These are phyloP conservation scores for Odocoileus virginianus DNA, from an alignment of 2,113 vertebrate genomes.

Conservation along the genomic window DNA sequence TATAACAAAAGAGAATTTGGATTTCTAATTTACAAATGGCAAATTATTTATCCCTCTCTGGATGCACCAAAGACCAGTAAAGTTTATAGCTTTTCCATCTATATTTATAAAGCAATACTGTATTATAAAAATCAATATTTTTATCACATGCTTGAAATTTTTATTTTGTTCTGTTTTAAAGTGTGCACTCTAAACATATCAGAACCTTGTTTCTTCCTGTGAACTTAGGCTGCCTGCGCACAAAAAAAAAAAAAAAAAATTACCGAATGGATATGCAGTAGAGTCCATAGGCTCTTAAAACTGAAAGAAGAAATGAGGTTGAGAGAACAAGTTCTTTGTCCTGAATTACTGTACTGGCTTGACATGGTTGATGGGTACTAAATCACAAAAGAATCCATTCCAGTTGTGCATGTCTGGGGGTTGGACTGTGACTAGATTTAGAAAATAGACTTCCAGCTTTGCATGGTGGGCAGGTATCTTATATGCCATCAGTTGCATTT, in stretches of 20 bases:
- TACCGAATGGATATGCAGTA: slow-evolving; percentile 65
- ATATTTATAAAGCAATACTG: slow-evolving; percentile 90
- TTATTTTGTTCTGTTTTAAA: slow-evolving; percentile 77
- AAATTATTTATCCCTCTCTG: slow-evolving; percentile 78
- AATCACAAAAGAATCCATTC: slow-evolving; percentile 65
- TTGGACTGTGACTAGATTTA: slow-evolving; percentile 28
- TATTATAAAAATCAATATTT: slow-evolving; percentile 86
- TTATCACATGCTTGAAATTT: slow-evolving; percentile 84
- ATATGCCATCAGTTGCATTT: not conserved
- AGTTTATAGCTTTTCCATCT: slow-evolving; percentile 86
- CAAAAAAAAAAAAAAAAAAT: slow-evolving; percentile 69
- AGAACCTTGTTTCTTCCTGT: slow-evolving; percentile 82
- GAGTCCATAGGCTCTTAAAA: slow-evolving; percentile 69
- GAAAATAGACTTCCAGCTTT: not conserved
- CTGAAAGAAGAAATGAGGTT: slow-evolving; percentile 41
- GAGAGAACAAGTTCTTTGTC: slow-evolving; percentile 57
- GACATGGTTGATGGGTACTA: slow-evolving; percentile 29
- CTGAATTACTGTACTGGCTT: slow-evolving; percentile 15
- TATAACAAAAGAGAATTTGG: slow-evolving; percentile 79
- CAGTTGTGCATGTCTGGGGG: slow-evolving; percentile 45
- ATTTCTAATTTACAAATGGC: slow-evolving; percentile 79
- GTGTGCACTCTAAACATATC: slow-evolving; percentile 85
- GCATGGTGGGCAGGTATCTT: not conserved
- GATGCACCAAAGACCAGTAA: slow-evolving; percentile 89
- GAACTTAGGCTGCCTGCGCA: slow-evolving; percentile 88